A percentile compares a stretch with the other conserved stretches of the same genome.
These are phyloP conservation scores for Beaufortia kweichowensis DNA, from an alignment of 2,113 vertebrate species.

Conservation along the genomic window DNA sequence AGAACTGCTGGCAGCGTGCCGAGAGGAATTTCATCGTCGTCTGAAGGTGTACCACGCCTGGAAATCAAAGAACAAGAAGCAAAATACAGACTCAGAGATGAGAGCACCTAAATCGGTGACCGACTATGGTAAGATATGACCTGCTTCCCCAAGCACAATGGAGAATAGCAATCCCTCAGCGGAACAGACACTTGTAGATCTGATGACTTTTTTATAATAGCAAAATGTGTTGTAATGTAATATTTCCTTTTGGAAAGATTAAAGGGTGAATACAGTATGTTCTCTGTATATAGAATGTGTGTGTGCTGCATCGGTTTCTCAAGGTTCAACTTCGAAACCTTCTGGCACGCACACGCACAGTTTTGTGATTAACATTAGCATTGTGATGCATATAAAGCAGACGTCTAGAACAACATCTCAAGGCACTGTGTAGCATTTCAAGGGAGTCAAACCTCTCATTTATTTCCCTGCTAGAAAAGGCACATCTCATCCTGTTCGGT, in stretches of 20 bases:
- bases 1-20: constrained; percentile 92
- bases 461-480: constrained; percentile 23
- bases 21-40: constrained; percentile 96
- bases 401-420: constrained; percentile 19
- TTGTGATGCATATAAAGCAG: constrained; percentile 37
- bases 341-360: neutral
- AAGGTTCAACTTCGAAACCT: constrained; percentile 29
- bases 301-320: constrained; percentile 12
- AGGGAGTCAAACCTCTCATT: constrained; percentile 9
- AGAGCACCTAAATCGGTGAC: constrained; percentile 95
- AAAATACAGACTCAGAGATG: constrained; percentile 85
- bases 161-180: neutral
- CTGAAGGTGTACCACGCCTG: constrained; percentile 98
- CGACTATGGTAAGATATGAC: constrained; percentile 86
- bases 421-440: neutral
- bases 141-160: neutral
- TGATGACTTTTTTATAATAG: constrained; percentile 9
- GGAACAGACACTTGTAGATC: neutral
- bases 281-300: neutral
- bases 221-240: neutral
- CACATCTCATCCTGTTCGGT: neutral
- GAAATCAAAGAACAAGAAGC: constrained; percentile 99
- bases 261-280: neutral
- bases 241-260: constrained; percentile 14
- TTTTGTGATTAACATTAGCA: constrained; percentile 36